Percentiles rank a stretch among this genome's conserved stretches.
Evolutionary conservation across 2,888 invertebrate species (phyloP).

Genomic region (Junonia oenone): DNA sequence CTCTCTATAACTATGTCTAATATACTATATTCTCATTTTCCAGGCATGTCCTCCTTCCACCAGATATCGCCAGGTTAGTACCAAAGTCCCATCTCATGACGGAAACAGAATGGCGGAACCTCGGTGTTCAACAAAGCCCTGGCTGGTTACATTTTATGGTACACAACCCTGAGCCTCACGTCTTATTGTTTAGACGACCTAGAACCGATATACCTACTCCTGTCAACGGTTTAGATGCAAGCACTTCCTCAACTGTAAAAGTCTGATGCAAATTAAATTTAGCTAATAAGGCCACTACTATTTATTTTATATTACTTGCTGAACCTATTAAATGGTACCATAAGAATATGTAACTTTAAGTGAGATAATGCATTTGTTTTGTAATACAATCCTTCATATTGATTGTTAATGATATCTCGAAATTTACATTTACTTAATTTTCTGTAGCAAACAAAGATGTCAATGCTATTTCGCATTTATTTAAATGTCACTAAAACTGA

Average conservation of each 20-base stretch:
- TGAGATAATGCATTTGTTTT: neutral
- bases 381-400: too few relatives aligned
- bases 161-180: conserved; percentile 94
- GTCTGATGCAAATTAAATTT: conserved; percentile 40
- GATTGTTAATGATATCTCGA: too few relatives aligned
- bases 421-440: too few relatives aligned
- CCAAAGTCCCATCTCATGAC: conserved; percentile 95
- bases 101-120: conserved; percentile 95
- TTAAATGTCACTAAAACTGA: too few relatives aligned
- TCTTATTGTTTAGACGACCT: conserved; percentile 87
- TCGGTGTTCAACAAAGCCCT: conserved; percentile 96
- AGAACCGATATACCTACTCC: conserved; percentile 49
- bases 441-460: too few relatives aligned
- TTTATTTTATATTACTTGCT: neutral
- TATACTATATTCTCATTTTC: too few relatives aligned
- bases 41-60: conserved; percentile 94
- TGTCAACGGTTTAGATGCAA: conserved; percentile 53
- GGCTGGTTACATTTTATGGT: conserved; percentile 93
- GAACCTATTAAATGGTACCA: neutral
- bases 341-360: neutral
- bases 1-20: too few relatives aligned
- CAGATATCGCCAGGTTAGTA: conserved; percentile 90
- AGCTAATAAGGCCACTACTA: conserved; percentile 7
- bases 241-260: conserved; percentile 49
- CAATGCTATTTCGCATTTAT: too few relatives aligned